Evolutionary conservation across 1,140 invertebrate species (phyloP), one percentile per base, ranked within the genome.

Genomic region (Pseudomyrmex dendroicus): DNA sequence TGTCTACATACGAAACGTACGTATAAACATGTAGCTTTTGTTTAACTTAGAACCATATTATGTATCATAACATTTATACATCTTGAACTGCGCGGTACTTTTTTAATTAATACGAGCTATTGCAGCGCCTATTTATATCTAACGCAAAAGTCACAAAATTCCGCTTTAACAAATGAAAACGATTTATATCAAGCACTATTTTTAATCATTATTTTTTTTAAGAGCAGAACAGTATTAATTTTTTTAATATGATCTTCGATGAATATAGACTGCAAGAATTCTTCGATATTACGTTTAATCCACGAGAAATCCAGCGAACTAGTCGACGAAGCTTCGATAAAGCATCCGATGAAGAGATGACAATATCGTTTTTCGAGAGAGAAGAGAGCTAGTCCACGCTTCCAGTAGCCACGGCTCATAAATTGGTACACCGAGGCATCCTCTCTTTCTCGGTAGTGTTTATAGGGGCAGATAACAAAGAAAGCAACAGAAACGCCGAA

Each of bases 401-500:
- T 70, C 72, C 66, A 66, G 76, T 72, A 80, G 54, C 76, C 54
- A 67, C 76, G 76, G 76, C 44, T 20, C 66, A 72, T 80, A 80
- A 80, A 80, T 80, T 80, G 66, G 54, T 59, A 25, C 64, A 59
- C 20, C 76, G 44, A 54, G 46, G 76, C 66, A 80, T 57, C 66
- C 76, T 35, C 35, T 35, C 35, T 35, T 35, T 35, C 35, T 70
- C 76, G 54, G 54, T 72, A 56, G 54, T 61, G 76, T 80, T 80
- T 80, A 80, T 80, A 80, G 76, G 66, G 64, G 64, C 64, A 67
- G 50, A 77, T 67, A 74, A 86, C 84, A 77, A 86, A 87, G 85
- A 86, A 87, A 83, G 82, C 73, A 78, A 85, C 59, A 72, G 73
- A 85, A 88, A 82, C 12, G 83, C n/a, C n/a, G 67, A 70, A 74